Conservation (phyloP, 2,888 invertebrate genomes). For the Dolichopus griseipennis region DNA sequence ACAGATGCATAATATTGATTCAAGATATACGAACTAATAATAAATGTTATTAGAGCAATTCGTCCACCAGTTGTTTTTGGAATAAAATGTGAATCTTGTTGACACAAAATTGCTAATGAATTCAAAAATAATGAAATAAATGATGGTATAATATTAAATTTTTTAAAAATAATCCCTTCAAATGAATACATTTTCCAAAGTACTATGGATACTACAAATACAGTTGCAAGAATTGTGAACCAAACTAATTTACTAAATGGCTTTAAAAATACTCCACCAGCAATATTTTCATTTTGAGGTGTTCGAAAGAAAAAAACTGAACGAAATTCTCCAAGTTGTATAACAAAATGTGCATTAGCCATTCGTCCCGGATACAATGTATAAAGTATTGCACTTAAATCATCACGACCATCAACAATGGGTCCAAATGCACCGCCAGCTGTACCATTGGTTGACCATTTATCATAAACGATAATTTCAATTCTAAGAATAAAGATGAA, state of each 20-base stretch:
- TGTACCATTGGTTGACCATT: constrained; percentile 15
- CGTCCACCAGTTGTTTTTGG: constrained; percentile 44
- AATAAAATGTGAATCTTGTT: constrained; percentile 44
- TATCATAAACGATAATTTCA: background rate
- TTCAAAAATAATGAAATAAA: constrained; percentile 36
- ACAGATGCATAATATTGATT: constrained; percentile 57
- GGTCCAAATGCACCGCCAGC: constrained; percentile 34
- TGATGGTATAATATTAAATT: constrained; percentile 32
- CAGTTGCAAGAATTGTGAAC: constrained; percentile 42
- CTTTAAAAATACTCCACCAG: constrained; percentile 50
- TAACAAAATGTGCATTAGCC: constrained; percentile 22
- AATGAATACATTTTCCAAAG: constrained; percentile 37
- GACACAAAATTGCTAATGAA: constrained; percentile 45
- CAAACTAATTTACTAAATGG: constrained; percentile 52
- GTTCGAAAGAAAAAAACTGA: constrained; percentile 51
- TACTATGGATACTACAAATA: constrained; percentile 34
- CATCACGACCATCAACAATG: constrained; percentile 28
- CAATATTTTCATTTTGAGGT: constrained; percentile 48
- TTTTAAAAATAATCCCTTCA: constrained; percentile 27
- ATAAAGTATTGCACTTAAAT: constrained; percentile 28
- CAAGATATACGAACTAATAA: constrained; percentile 43
- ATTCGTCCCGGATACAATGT: constrained; percentile 26
- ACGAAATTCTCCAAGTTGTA: constrained; percentile 29
- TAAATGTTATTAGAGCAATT: constrained; percentile 31
- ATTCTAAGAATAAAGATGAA: background rate